phyloP scores from a whole-genome alignment of 1,140 invertebrate genomes.

The Anastrepha ludens region DNA sequence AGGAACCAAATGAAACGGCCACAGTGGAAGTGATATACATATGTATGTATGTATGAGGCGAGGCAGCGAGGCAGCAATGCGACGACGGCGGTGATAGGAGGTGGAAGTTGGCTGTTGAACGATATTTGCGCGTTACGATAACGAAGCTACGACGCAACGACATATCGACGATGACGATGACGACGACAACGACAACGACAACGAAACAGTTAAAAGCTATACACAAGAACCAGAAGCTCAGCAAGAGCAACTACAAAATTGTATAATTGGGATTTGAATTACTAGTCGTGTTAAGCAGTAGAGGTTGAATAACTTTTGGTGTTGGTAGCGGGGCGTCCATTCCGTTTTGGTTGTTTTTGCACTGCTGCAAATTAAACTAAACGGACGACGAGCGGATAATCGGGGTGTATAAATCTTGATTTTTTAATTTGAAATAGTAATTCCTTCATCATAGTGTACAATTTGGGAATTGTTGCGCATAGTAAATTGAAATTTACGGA shows the following conservation, averaged over 20 bases:
- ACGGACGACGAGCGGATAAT: neutral
- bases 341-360: neutral
- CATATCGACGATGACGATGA: neutral
- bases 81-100: neutral
- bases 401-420: no score
- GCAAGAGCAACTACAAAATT: conserved; percentile 33
- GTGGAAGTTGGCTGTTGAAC: neutral
- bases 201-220: conserved; percentile 19
- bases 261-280: conserved; percentile 42
- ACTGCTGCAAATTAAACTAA: conserved; percentile 14
- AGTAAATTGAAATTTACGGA: no score
- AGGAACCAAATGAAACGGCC: conserved; percentile 41
- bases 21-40: conserved; percentile 15
- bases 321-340: neutral
- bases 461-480: no score
- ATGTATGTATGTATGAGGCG: neutral
- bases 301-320: conserved; percentile 23
- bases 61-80: neutral
- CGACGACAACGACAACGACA: conserved; percentile 14
- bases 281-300: neutral
- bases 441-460: no score
- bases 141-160: conserved; percentile 43
- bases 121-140: conserved; percentile 21
- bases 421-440: no score
- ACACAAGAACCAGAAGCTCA: conserved; percentile 46